phyloP scores from a whole-genome alignment of 2,888 invertebrate species.

The Drosophila paranaensis region DNA sequence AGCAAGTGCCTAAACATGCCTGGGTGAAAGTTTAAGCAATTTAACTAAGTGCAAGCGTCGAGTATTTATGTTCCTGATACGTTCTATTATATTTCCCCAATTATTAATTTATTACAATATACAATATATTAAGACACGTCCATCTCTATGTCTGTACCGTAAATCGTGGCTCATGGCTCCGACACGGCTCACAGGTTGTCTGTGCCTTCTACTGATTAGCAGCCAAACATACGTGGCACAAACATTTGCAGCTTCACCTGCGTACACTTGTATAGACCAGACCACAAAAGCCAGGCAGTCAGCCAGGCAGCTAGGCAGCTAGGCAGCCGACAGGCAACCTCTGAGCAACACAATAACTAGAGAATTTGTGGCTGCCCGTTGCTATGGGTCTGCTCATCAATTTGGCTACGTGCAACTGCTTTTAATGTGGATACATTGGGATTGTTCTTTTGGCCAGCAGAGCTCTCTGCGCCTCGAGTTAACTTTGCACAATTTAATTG shows the following conservation, averaged over 20 bases:
- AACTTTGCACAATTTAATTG: constrained; percentile 63
- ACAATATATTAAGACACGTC: not conserved
- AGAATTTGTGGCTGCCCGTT: constrained; percentile 33
- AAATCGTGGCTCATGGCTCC: constrained; percentile 6
- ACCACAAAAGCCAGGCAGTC: not conserved
- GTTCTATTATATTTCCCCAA: not conserved
- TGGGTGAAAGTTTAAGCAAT: not conserved
- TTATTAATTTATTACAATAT: not conserved
- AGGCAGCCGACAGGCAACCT: constrained; percentile 4
- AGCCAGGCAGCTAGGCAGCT: not conserved
- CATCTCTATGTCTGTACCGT: constrained; percentile 13
- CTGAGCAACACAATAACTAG: constrained; percentile 40
- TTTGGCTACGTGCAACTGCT: constrained; percentile 57
- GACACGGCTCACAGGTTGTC: constrained; percentile 25
- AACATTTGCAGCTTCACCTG: constrained; percentile 25
- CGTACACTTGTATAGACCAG: not conserved
- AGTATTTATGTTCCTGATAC: not conserved
- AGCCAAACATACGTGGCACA: constrained; percentile 32
- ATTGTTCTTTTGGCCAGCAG: constrained; percentile 19
- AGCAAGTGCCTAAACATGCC: no score
- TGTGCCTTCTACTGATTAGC: constrained; percentile 49
- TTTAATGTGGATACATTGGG: constrained; percentile 44
- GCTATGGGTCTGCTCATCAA: constrained; percentile 36
- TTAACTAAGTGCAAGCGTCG: not conserved
- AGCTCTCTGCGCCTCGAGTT: constrained; percentile 15